These are phyloP conservation scores for Gymnodraco acuticeps DNA, from an alignment of 2,797 vertebrate species.

Conservation along the genomic window DNA sequence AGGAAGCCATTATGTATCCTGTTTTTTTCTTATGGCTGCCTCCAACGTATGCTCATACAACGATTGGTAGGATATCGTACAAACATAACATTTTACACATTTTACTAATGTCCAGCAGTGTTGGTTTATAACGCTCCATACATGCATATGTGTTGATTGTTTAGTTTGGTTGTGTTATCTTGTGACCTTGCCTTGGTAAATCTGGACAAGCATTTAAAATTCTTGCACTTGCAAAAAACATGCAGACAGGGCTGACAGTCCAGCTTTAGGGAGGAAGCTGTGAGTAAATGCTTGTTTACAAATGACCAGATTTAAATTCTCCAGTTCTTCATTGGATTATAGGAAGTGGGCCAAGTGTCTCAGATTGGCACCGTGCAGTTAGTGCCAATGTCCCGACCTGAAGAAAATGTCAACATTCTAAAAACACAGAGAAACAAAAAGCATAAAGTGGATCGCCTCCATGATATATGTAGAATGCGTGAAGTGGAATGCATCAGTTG, in stretches of 20 bases:
- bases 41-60: too few species aligned
- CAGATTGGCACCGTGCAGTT: not conserved
- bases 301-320: constrained; percentile 38
- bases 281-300: constrained; percentile 55
- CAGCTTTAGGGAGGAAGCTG: not conserved
- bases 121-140: too few species aligned
- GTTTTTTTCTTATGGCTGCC: too few species aligned
- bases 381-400: constrained; percentile 12
- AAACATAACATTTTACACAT: too few species aligned
- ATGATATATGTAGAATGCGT: not conserved
- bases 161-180: too few species aligned
- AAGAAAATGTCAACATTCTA: constrained; percentile 35
- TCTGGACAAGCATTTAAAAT: too few species aligned
- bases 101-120: too few species aligned
- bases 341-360: constrained; percentile 28
- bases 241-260: not conserved
- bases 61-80: too few species aligned
- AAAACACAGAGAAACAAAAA: constrained; percentile 24
- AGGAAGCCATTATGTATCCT: too few species aligned
- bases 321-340: constrained; percentile 41
- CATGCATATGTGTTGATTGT: too few species aligned
- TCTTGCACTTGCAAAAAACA: not conserved
- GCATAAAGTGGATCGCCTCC: not conserved
- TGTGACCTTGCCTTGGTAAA: too few species aligned
- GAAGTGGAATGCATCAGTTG: not conserved